phyloP scores from a whole-genome alignment of 1,140 invertebrate genomes.

The Grapholita molesta region DNA sequence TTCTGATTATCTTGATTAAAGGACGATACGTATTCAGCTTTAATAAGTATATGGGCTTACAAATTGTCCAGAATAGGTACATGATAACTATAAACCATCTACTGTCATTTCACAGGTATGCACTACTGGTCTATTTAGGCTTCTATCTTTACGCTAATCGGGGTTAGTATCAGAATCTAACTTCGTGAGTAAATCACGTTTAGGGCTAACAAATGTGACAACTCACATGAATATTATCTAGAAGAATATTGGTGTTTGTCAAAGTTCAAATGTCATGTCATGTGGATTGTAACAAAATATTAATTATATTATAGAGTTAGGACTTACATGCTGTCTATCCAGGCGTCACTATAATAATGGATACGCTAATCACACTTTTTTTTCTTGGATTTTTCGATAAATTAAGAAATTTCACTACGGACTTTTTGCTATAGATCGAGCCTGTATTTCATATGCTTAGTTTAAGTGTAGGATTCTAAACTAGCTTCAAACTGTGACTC shows the following conservation, averaged over 20 bases:
- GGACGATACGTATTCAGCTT: neutral
- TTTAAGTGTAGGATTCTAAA: slow-evolving; percentile 5
- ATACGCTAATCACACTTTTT: neutral
- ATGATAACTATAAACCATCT: neutral
- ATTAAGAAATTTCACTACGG: neutral
- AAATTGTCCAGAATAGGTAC: neutral
- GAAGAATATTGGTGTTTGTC: neutral
- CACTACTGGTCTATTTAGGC: slow-evolving; percentile 6
- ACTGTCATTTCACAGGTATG: neutral
- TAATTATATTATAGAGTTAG: neutral
- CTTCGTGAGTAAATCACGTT: neutral
- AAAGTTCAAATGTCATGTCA: neutral
- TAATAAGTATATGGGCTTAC: neutral
- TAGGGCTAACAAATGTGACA: neutral
- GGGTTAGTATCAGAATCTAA: neutral
- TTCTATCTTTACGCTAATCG: neutral
- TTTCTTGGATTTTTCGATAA: neutral
- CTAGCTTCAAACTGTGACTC: slow-evolving; percentile 5
- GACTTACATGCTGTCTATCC: neutral
- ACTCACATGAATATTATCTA: slow-evolving; percentile 14
- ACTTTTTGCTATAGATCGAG: neutral
- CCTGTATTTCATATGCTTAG: slow-evolving; percentile 2
- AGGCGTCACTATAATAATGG: neutral
- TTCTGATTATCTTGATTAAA: neutral
- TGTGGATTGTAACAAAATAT: neutral